Percentiles rank a stretch among this genome's conserved stretches.
Conservation (phyloP, 2,113 vertebrate genomes). For the Catharus minimus region DNA sequence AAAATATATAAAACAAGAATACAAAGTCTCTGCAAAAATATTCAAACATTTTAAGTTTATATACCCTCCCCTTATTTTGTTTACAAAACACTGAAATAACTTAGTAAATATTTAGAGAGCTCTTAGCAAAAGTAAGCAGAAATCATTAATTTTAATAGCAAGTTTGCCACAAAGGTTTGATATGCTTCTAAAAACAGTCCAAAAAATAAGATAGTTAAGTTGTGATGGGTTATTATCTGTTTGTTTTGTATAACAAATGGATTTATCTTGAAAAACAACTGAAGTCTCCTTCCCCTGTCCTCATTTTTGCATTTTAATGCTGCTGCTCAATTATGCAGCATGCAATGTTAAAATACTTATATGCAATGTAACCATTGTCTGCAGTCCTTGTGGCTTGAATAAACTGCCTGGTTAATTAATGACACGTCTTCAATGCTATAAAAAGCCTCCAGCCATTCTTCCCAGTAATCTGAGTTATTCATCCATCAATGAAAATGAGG, state of each 20-base stretch:
- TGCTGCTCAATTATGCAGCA: not conserved
- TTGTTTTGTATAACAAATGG: not conserved
- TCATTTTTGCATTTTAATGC: not conserved
- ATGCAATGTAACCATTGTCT: not conserved
- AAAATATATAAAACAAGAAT: slow-evolving; percentile 1
- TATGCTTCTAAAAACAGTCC: slow-evolving; percentile 24
- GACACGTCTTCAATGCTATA: not conserved
- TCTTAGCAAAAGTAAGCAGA: not conserved
- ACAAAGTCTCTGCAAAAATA: not conserved
- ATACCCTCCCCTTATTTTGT: not conserved
- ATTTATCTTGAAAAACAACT: slow-evolving; percentile 18
- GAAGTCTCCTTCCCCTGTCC: slow-evolving; percentile 8
- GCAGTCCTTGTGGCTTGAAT: not conserved
- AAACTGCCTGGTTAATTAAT: slow-evolving; percentile 32
- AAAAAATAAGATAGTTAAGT: slow-evolving; percentile 23
- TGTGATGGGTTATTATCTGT: not conserved
- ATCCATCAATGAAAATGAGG: not conserved
- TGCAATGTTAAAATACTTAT: not conserved
- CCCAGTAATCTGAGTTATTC: slow-evolving; percentile 7
- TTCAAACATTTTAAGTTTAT: not conserved
- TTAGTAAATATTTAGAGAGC: slow-evolving; percentile 23
- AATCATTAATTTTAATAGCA: slow-evolving; percentile 43
- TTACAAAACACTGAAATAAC: slow-evolving; percentile 7
- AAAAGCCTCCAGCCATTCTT: not conserved
- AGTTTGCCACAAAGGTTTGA: not conserved